These are phyloP conservation scores for Zaprionus vittiger DNA, from an alignment of 1,140 invertebrate genomes.

Conservation along the genomic window DNA sequence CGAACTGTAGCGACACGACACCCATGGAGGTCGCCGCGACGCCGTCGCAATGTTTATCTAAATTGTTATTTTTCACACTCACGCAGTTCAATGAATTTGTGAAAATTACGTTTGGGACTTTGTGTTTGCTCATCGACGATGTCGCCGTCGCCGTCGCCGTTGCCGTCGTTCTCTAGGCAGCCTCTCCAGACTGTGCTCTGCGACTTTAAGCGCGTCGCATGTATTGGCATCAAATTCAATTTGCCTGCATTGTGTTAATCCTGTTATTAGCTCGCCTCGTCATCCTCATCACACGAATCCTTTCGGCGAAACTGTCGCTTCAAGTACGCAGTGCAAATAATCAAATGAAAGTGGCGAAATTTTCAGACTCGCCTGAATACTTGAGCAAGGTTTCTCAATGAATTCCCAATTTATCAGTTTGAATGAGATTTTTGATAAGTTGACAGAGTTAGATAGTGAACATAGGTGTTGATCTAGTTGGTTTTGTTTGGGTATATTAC, in stretches of 20 bases:
- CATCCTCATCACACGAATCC: constrained; percentile 44
- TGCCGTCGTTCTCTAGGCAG: neutral
- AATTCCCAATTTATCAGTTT: neutral
- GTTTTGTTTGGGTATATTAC: too few species aligned
- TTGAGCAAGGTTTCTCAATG: neutral
- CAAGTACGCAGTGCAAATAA: neutral
- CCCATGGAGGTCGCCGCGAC: constrained; percentile 71
- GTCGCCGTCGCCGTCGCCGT: constrained; percentile 9
- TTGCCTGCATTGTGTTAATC: constrained; percentile 79
- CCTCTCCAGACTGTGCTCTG: constrained; percentile 22
- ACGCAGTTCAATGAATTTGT: constrained; percentile 84
- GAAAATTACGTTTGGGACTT: constrained; percentile 84
- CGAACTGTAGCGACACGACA: constrained; percentile 42
- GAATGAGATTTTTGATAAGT: neutral
- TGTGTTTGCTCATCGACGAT: constrained; percentile 71
- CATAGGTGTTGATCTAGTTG: too few species aligned
- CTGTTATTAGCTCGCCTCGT: constrained; percentile 73
- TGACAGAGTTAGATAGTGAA: neutral
- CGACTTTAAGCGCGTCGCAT: constrained; percentile 67
- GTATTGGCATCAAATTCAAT: constrained; percentile 81
- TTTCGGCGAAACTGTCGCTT: constrained; percentile 36
- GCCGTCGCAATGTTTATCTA: constrained; percentile 84
- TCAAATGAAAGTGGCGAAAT: neutral
- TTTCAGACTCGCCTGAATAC: constrained; percentile 10
- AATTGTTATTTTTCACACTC: constrained; percentile 84